Base-by-base conservation (phyloP, 2,113 vertebrate species). In the Chloropsis hardwickii region DNA sequence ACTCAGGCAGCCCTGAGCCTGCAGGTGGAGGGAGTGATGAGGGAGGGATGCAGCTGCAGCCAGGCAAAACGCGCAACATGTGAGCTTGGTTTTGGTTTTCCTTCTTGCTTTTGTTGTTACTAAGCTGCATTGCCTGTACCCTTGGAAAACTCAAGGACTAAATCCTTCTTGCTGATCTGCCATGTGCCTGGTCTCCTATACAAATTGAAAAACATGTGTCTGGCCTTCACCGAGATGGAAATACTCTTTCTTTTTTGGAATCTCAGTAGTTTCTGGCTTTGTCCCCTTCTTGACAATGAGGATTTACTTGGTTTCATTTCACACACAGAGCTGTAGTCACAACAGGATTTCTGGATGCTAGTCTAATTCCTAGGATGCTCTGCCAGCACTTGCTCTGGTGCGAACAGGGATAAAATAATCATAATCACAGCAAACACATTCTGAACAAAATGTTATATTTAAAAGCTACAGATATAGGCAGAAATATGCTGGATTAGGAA, bases 301-400 rank as follows among this genome's bases (percentile, higher is more conserved):
- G 71, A 81, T 93, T 93, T 85, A 50, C 47, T 66, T 80, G 83
- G 18, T 90, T 90, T 80, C 2, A 0, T 86, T 88, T 83, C 5
- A 0, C 70, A 71, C 9, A 14, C 27, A 61, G 51, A 88, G 31
- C 28, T 81, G 33, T 61, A 88, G 76, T 58, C 82, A 81, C 80
- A 92, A 89, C 80, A 81, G 51, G 74, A 47, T 25, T 88, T 93
- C 78, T 92, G 83, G 94, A 74, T 71, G 76, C 42, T 84, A 39
- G 31, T 91, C 76, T 94, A 90, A 92, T 88, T 94, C 64, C 56
- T 70, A 64, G 44, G 66, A 80, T 81, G 51, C 60, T 78, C 82
- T 97, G 94, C 96, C 92, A 96, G 74, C 44, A 53, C 33, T 91
- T 60, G 37, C 31, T 56, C 40, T 78, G 83, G 72, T 86, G 23